These are phyloP conservation scores for Masnerella sp. DNA, from an alignment of 2,888 invertebrate species.

Conservation along the genomic window DNA sequence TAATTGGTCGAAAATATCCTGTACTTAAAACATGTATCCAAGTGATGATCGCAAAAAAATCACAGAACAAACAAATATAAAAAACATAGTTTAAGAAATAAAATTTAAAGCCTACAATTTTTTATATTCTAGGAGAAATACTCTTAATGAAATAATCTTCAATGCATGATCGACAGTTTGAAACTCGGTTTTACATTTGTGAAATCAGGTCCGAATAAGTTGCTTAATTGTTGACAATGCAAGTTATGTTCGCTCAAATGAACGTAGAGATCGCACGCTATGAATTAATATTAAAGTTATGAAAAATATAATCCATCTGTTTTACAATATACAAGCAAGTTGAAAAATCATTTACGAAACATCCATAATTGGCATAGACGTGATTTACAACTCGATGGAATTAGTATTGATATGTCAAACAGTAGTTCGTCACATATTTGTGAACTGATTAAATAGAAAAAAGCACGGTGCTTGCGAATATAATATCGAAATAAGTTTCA, in stretches of 20 bases:
- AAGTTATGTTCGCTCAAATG: too few relatives aligned
- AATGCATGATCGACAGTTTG: too few relatives aligned
- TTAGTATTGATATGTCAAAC: conserved; percentile 40
- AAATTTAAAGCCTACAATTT: too few relatives aligned
- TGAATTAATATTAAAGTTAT: conserved; percentile 7
- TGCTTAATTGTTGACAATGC: too few relatives aligned
- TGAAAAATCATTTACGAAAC: conserved; percentile 17
- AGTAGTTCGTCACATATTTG: conserved; percentile 9
- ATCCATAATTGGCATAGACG: conserved; percentile 1
- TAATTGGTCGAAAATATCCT: background rate
- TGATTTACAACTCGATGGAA: conserved; percentile 30
- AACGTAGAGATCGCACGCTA: background rate
- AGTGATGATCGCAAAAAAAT: background rate
- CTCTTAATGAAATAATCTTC: too few relatives aligned
- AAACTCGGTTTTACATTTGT: too few relatives aligned
- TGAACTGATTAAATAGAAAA: conserved; percentile 13
- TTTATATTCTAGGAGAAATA: too few relatives aligned
- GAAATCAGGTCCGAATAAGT: too few relatives aligned
- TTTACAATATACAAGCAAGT: conserved; percentile 8
- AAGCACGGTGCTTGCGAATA: background rate
- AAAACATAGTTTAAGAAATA: too few relatives aligned
- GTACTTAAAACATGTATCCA: too few relatives aligned
- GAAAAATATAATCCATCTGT: conserved; percentile 7
- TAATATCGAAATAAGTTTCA: background rate
- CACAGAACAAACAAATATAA: background rate